Percentiles rank a stretch among this genome's conserved stretches.
Conservation (phyloP, 1,140 invertebrate genomes). For the Phymorhynchus buccinoides region DNA sequence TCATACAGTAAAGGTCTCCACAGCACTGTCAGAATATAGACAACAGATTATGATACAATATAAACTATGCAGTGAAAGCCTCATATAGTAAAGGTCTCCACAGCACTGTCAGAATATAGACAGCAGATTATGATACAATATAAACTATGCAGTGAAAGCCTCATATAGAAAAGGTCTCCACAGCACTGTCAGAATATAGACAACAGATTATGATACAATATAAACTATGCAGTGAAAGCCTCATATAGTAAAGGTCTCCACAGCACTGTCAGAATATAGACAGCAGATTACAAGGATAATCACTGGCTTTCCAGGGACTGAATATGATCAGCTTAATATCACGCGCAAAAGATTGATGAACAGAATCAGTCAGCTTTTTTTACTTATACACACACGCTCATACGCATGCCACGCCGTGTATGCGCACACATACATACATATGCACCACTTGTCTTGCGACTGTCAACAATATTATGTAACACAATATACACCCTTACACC, state of each 20-base stretch:
- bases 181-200: conserved; percentile 2
- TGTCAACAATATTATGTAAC: no score
- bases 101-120: neutral
- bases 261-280: conserved; percentile 2
- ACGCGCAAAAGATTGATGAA: no score
- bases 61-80: neutral
- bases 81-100: neutral
- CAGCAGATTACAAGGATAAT: neutral
- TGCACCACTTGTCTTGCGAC: no score
- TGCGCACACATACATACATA: no score
- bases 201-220: neutral
- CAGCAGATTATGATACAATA: conserved; percentile 2
- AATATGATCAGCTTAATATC: no score
- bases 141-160: neutral
- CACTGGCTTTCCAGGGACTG: neutral
- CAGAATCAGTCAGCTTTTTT: no score
- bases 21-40: conserved; percentile 1
- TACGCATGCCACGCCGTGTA: no score
- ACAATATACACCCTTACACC: no score
- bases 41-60: neutral
- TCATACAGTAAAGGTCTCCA: neutral
- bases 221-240: neutral
- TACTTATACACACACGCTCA: no score
- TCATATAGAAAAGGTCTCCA: neutral
- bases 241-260: neutral